Base-by-base conservation (phyloP, 2,113 vertebrate species). In the Lycaon pictus region DNA sequence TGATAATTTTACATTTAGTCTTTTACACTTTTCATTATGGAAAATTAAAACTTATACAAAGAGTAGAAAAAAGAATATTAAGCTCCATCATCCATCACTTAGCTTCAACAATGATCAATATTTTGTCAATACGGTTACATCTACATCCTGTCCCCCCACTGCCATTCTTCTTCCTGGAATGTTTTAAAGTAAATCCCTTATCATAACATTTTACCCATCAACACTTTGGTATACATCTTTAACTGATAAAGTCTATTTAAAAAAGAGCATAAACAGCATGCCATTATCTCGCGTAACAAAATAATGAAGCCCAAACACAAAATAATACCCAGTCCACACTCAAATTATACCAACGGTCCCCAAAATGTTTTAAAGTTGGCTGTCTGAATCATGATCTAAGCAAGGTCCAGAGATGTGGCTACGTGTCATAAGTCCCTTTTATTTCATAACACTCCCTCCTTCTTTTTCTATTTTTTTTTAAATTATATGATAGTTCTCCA, bases 111-210 rank as follows among this genome's bases (percentile, higher is more conserved):
- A 29, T 13, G 32, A 85, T 13, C 55, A 83, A 32, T 69, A 72
- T 67, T 60, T 93, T 63, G 77, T 81, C 85, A 62, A 51, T 56
- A 32, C 6, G 51, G 48, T 67, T 62, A 51, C 0, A 67, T 32
- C 65, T 86, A 35, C 8, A 29, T 1, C 60, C 29, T 62, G 13
- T 55, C 2, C n/a, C 4, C 25, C 8, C 3, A 48, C 22, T 5
- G 87, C 11, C 13, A 67, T 10, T 56, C 27, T 48, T 56, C 60
- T 19, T 35, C 51, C 65, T 93, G n/a, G 60, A 87, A 63, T 71
- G 15, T 80, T 82, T 74, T 79, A 88, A 95, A 90, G n/a, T 32
- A 87, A 80, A 95, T 58, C n/a, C 23, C 9, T 88, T 37, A 80
- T 53, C 19, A 13, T 72, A 67, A 60, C 7, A 74, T 80, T 92